A percentile compares a stretch with the other conserved stretches of the same genome.
Evolutionary conservation across 2,888 invertebrate genomes (phyloP).

Genomic region (Autographa gamma): DNA sequence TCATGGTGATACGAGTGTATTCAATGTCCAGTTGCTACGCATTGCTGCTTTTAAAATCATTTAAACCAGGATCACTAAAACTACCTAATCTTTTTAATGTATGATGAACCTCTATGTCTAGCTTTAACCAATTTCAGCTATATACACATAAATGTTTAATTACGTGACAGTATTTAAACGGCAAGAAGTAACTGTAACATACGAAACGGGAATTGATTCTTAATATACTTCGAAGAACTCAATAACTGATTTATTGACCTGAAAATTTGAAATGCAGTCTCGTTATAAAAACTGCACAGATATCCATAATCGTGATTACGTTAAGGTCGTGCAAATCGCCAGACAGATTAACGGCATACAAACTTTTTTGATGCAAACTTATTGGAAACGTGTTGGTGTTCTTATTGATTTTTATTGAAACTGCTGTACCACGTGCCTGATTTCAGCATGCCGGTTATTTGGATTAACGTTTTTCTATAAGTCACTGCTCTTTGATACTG

Average conservation of each 20-base stretch:
- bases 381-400: constrained; percentile 14
- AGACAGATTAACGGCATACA: constrained; percentile 26
- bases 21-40: no score
- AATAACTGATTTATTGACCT: background rate
- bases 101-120: no score
- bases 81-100: no score
- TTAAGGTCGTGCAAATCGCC: constrained; percentile 35
- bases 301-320: constrained; percentile 40
- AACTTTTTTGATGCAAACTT: constrained; percentile 15
- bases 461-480: background rate
- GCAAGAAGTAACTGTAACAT: background rate
- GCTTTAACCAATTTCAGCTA: no score
- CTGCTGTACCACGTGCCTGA: constrained; percentile 1
- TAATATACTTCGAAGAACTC: background rate
- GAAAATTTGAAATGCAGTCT: constrained; percentile 5
- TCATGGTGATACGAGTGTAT: background rate
- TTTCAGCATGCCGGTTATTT: background rate
- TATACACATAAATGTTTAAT: no score
- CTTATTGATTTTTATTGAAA: constrained; percentile 13
- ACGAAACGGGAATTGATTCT: background rate
- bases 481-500: background rate
- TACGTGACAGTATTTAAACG: background rate
- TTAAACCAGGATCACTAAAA: no score
- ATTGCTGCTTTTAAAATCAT: no score
- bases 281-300: constrained; percentile 20